Evolutionary conservation across 2,888 invertebrate genomes (phyloP), one percentile per base, ranked within the genome.

Genomic region (Hirtodrosophila confusa): DNA sequence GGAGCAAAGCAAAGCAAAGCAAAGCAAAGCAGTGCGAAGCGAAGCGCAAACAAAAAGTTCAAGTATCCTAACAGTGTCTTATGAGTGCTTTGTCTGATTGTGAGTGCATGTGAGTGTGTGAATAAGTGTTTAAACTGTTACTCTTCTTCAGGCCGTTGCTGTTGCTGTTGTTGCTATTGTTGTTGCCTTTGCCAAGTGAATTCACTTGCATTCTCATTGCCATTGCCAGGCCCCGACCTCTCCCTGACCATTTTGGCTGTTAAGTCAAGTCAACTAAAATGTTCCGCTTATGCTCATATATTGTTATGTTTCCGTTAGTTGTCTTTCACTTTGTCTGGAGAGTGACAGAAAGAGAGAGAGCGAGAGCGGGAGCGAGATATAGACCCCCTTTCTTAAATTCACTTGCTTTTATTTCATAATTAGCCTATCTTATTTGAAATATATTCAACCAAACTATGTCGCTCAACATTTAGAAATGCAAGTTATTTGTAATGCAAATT

Each of bases 31-130:
- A 33, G 39, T 39, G 45, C 71, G 50, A 44, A 62, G 49, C 66
- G 61, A 36, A 61, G 50, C 41, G 61, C 64, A 75, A 70, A 78
- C 83, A 62, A 68, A 80, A 73, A 80, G 64, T 86, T 79, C 65
- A 71, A 86, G 84, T 62, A 79, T 67, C 80, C 78, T 43, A 71
- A 72, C 84, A 80, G 67, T 73, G 67, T 73, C 77, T 72, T 73
- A 72, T 77, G 77, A 77, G 77, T 73, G 73, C 67, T 73, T 72
- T 77, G 60, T 77, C 73, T 73, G 74, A 77, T 77, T 73, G 73
- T 71, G 65, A 58, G 73, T 41, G 50, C 31, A 8, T 36, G 5
- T 9, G 62, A 33, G 69, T 71, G 60, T 63, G 76, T 69, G 69
- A 45, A 57, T 77, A 66, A 77, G 73, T 72, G 73, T 73, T 73